phyloP scores from a whole-genome alignment of 92 coral and sea anemone genomes.

The Phenganax stokvisi region DNA sequence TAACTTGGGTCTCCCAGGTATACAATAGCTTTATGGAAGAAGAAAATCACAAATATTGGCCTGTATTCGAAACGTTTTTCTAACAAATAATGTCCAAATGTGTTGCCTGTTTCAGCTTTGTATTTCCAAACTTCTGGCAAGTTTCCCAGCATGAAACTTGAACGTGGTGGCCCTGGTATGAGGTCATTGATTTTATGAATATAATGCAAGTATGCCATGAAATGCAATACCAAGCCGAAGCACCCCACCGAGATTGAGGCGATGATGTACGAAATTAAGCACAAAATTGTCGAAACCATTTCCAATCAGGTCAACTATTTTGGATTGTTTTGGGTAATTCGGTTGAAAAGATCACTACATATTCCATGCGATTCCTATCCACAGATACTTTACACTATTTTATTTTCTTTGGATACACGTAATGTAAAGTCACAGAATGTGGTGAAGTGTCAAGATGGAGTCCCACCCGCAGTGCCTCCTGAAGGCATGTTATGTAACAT shows the following conservation, averaged over 20 bases:
- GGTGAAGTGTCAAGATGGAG: too few relatives aligned
- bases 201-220: not conserved
- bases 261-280: not conserved
- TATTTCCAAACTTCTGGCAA: not conserved
- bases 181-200: constrained; percentile 9
- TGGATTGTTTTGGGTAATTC: too few relatives aligned
- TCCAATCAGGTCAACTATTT: not conserved
- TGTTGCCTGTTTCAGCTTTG: not conserved
- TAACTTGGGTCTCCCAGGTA: not conserved
- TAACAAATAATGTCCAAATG: not conserved
- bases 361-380: too few relatives aligned
- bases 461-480: too few relatives aligned
- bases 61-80: constrained; percentile 1
- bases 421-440: too few relatives aligned
- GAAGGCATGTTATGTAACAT: too few relatives aligned
- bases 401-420: too few relatives aligned
- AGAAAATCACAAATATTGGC: not conserved
- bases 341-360: too few relatives aligned
- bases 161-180: constrained; percentile 17
- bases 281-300: not conserved
- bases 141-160: constrained; percentile 9
- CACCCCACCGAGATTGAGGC: not conserved
- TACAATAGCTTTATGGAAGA: not conserved
- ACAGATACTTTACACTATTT: too few relatives aligned
- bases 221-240: not conserved